Evolutionary conservation across 2,113 vertebrate genomes (phyloP).

Genomic region (Lepus europaeus): DNA sequence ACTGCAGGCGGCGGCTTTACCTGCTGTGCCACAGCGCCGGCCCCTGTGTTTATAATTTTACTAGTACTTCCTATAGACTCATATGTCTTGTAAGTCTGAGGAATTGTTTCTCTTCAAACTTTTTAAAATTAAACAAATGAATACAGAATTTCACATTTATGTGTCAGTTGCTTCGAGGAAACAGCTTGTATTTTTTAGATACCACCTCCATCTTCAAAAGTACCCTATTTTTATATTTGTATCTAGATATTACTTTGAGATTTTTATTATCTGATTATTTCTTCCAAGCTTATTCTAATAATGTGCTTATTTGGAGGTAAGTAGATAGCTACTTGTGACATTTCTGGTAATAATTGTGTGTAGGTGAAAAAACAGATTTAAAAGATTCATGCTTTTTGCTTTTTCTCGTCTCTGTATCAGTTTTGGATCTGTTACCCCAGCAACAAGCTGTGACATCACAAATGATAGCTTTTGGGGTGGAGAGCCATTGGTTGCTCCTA

Average conservation of each 20-base stretch:
- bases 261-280: slow-evolving; percentile 42
- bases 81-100: background rate
- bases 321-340: background rate
- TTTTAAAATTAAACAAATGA: slow-evolving; percentile 43
- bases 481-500: slow-evolving; percentile 67
- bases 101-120: background rate
- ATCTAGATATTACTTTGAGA: background rate
- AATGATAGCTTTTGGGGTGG: slow-evolving; percentile 73
- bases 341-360: slow-evolving; percentile 32
- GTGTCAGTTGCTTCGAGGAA: slow-evolving; percentile 18
- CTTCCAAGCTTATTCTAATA: slow-evolving; percentile 43
- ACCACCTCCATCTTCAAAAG: background rate
- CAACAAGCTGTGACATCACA: slow-evolving; percentile 78
- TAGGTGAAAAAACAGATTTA: slow-evolving; percentile 61
- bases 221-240: slow-evolving; percentile 47
- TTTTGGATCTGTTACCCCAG: slow-evolving; percentile 80
- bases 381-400: slow-evolving; percentile 50
- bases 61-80: background rate
- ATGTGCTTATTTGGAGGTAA: slow-evolving; percentile 60
- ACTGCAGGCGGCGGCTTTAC: no score
- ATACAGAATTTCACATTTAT: slow-evolving; percentile 15
- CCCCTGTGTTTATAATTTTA: no score
- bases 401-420: slow-evolving; percentile 53
- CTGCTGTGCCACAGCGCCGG: no score
- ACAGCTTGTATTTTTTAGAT: background rate